Evolutionary conservation across 92 coral and sea anemone species (phyloP).

Genomic region (Porites cylindrica): DNA sequence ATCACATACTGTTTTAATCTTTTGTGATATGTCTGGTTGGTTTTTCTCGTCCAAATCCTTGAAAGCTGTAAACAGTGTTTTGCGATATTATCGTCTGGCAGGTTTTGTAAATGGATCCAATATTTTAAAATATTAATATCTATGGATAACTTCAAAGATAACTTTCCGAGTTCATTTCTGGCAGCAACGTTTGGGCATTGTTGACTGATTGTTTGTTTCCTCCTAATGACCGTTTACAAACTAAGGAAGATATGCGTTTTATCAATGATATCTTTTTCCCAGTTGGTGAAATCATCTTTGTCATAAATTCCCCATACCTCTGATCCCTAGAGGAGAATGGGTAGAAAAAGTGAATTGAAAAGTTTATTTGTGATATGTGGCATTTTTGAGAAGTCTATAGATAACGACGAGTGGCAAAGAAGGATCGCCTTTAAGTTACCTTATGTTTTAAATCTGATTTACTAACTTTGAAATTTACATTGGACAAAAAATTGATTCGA

Average conservation of each 20-base stretch:
- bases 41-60: not conserved
- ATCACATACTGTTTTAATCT: too few relatives aligned
- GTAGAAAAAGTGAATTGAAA: too few relatives aligned
- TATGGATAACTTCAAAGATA: not conserved
- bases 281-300: not conserved
- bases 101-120: too few relatives aligned
- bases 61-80: not conserved
- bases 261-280: not conserved
- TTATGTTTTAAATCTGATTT: too few relatives aligned
- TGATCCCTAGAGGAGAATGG: too few relatives aligned
- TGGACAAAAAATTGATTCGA: slow-evolving; percentile 2
- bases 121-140: not conserved
- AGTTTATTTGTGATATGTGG: not conserved
- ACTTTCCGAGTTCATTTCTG: too few relatives aligned
- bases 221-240: too few relatives aligned
- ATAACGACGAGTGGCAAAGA: not conserved
- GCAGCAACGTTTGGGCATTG: too few relatives aligned
- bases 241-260: too few relatives aligned
- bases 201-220: too few relatives aligned
- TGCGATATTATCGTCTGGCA: not conserved
- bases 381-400: not conserved
- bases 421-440: not conserved
- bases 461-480: not conserved
- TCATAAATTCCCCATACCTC: too few relatives aligned
- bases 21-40: not conserved